Conservation (phyloP, 2,888 invertebrate genomes). For the Sipunculus nudus region DNA sequence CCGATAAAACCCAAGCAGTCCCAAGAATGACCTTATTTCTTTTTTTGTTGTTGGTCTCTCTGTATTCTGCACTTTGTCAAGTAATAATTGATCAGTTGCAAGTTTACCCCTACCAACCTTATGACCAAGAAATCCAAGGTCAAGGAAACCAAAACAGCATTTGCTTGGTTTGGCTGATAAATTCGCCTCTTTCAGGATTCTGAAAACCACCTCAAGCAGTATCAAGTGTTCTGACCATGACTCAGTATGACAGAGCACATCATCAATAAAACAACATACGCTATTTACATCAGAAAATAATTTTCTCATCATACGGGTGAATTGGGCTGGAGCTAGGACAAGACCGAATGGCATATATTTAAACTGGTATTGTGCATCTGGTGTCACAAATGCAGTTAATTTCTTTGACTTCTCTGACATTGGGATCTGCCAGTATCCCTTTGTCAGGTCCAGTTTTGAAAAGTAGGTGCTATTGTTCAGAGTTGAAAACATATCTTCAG, state of each 20-base stretch:
- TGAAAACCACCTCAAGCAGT: not conserved
- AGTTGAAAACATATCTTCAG: not conserved
- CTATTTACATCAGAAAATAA: slow-evolving; percentile 5
- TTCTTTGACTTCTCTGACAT: not conserved
- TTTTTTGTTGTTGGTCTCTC: slow-evolving; percentile 9
- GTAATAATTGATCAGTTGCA: not conserved
- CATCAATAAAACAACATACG: slow-evolving; percentile 14
- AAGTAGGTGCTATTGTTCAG: not conserved
- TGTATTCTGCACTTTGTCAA: slow-evolving; percentile 4
- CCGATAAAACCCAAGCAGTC: slow-evolving; percentile 14
- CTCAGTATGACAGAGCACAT: slow-evolving; percentile 2
- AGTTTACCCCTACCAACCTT: not conserved
- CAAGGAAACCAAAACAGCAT: slow-evolving; percentile 7
- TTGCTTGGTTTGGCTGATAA: slow-evolving; percentile 10
- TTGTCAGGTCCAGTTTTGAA: not conserved
- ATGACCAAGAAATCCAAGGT: slow-evolving; percentile 16
- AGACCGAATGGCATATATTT: slow-evolving; percentile 12
- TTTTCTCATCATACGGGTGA: slow-evolving; percentile 14
- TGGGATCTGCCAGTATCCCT: slow-evolving; percentile 2
- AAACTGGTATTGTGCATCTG: slow-evolving; percentile 5
- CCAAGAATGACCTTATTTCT: slow-evolving; percentile 11
- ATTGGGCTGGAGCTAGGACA: slow-evolving; percentile 8
- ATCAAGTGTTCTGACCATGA: slow-evolving; percentile 12
- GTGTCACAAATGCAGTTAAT: slow-evolving; percentile 2
- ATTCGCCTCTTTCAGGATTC: not conserved